Percentiles rank a stretch among this genome's conserved stretches.
Conservation (phyloP, 2,888 invertebrate genomes). For the Epinotia ramella region DNA sequence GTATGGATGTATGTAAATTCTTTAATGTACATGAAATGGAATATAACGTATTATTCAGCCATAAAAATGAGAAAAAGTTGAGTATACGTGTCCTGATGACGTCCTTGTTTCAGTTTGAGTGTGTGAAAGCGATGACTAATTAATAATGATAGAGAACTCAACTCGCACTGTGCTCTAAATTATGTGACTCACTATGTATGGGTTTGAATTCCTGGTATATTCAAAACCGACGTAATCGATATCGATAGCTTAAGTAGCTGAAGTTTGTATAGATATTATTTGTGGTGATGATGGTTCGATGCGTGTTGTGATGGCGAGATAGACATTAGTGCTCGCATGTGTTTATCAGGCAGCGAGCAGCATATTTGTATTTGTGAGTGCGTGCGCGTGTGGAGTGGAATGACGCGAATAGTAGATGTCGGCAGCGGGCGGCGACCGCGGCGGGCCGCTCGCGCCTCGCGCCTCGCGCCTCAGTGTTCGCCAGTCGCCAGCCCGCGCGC, state of each 20-base stretch:
- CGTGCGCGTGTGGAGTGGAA: slow-evolving; percentile 77
- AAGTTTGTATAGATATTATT: slow-evolving; percentile 48
- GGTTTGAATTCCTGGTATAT: slow-evolving; percentile 21
- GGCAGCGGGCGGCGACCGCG: slow-evolving; percentile 57
- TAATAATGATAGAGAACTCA: slow-evolving; percentile 9
- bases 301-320: slow-evolving; percentile 56
- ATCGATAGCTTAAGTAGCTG: neutral
- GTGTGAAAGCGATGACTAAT: slow-evolving; percentile 39
- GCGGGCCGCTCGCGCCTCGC: slow-evolving; percentile 52
- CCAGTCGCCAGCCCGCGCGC: slow-evolving; percentile 50
- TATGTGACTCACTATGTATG: slow-evolving; percentile 36
- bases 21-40: too few relatives aligned
- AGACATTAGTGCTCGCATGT: slow-evolving; percentile 61
- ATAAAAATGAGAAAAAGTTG: slow-evolving; percentile 1
- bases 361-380: slow-evolving; percentile 79
- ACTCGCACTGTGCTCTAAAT: slow-evolving; percentile 15
- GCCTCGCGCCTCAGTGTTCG: slow-evolving; percentile 68
- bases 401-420: slow-evolving; percentile 80
- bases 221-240: neutral
- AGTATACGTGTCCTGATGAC: neutral
- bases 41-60: neutral
- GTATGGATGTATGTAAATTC: too few relatives aligned
- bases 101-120: slow-evolving; percentile 28
- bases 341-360: slow-evolving; percentile 65
- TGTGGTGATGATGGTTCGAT: slow-evolving; percentile 54